phyloP scores from a whole-genome alignment of 2,888 invertebrate genomes.

The Cyrtodaria siliqua region DNA sequence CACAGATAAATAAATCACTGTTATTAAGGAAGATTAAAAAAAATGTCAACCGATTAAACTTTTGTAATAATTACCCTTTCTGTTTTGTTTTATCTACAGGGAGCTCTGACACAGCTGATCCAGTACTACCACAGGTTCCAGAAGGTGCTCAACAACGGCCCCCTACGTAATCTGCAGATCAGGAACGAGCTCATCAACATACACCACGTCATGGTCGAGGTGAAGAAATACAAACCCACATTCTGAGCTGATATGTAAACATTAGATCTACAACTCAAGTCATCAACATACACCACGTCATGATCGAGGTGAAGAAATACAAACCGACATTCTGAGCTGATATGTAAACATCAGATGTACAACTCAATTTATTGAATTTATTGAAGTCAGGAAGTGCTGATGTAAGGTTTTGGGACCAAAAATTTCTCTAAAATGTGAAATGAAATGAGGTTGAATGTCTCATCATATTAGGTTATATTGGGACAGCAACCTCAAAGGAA shows the following conservation, averaged over 20 bases:
- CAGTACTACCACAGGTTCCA: constrained; percentile 99
- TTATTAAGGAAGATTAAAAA: too few species aligned
- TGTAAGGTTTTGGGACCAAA: too few species aligned
- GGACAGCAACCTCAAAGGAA: too few species aligned
- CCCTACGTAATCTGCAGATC: constrained; percentile 87
- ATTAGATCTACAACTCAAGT: constrained; percentile 91
- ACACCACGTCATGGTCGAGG: constrained; percentile 99
- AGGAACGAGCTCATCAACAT: constrained; percentile 97
- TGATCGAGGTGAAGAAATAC: constrained; percentile 99
- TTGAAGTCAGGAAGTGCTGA: too few species aligned
- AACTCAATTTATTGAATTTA: constrained; percentile 98
- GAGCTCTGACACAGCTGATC: constrained; percentile 97
- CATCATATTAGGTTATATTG: too few species aligned
- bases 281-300: constrained; percentile 98
- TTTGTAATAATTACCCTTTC: neutral
- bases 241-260: constrained; percentile 90
- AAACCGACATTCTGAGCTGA: constrained; percentile 97
- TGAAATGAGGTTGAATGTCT: too few species aligned
- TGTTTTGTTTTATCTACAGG: constrained; percentile 84
- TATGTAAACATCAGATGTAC: constrained; percentile 86
- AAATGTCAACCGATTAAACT: too few species aligned
- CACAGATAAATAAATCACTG: too few species aligned
- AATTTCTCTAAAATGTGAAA: too few species aligned
- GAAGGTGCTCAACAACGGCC: constrained; percentile 93
- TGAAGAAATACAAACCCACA: constrained; percentile 99